Base-by-base conservation (phyloP, 1,140 invertebrate genomes). In the Trachymyrmex cornetzi region DNA sequence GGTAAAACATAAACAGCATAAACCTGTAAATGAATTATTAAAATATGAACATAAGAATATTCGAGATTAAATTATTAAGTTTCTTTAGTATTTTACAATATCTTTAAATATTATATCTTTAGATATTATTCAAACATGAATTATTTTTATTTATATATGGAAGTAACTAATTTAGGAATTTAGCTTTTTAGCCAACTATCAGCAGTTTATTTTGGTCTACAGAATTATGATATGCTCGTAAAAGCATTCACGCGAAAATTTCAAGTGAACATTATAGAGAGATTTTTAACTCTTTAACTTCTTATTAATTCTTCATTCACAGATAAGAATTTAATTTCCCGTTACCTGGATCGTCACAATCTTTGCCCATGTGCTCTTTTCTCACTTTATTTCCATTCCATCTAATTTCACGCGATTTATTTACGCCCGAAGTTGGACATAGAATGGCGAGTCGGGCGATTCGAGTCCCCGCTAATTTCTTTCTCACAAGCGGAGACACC, bases 401-500 rank as follows among this genome's bases (percentile, higher is more conserved):
- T 80, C 61, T 53, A 85, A 85, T 66, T 66, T 55, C 24, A 24
- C n/a, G 30, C 64, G 69, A 84, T 84, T 84, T 84, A 84, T 14
- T 75, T 63, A 30, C 55, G 57, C 27, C 57, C 69, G 24, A 84
- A 75, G 80, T 84, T 84, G 55, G 38, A 84, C 74, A 61, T 61
- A 63, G 50, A 86, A 87, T 87, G 79, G 89, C 77, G 55, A 86
- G 59, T 44, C 53, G 24, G 59, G 80, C 63, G 57, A 88, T 90
- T 88, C 77, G 77, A 77, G 86, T 88, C 89, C 86, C 74, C 86
- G 91, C 89, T 93, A 93, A 93, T 93, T 93, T 93, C 92, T 93
- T 93, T 89, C 55, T 77, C 81, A 89, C 87, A 75, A 89, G 72
- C 87, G 85, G 91, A 90, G 90, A 93, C 91, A 93, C 91, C 92